phyloP scores from a whole-genome alignment of 2,888 invertebrate species.

The Leptinotarsa rubiginosa region DNA sequence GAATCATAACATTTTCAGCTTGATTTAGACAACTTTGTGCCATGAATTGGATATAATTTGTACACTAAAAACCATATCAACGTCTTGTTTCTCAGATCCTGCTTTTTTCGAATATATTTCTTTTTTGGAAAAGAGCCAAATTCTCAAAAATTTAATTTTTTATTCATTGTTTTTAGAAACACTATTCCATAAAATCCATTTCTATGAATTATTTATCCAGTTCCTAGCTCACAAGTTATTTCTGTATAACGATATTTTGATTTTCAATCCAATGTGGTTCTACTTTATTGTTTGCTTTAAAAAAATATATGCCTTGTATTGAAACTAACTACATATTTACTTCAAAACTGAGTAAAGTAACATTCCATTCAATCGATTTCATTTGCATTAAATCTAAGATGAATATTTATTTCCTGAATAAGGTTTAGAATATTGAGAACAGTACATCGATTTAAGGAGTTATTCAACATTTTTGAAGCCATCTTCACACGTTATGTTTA shows the following conservation, averaged over 20 bases:
- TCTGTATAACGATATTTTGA: no score
- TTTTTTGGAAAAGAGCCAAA: no score
- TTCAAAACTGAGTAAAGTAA: conserved; percentile 10
- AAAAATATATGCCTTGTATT: conserved; percentile 15
- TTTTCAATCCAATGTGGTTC: background rate
- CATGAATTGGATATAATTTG: background rate
- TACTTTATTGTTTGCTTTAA: background rate
- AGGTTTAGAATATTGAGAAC: conserved; percentile 25
- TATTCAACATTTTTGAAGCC: conserved; percentile 35
- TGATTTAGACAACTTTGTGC: background rate
- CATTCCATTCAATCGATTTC: conserved; percentile 32
- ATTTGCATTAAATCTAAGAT: conserved; percentile 3
- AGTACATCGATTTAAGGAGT: conserved; percentile 46
- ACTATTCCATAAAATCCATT: no score
- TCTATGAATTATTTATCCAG: no score
- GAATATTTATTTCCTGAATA: conserved; percentile 20
- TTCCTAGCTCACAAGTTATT: no score
- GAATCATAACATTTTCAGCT: background rate
- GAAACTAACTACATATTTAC: background rate
- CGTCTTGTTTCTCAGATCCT: no score
- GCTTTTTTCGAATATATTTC: no score
- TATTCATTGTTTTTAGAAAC: no score
- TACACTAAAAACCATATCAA: background rate
- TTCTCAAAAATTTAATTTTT: no score
- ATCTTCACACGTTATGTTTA: conserved; percentile 29